A percentile compares a stretch with the other conserved stretches of the same genome.
phyloP scores from a whole-genome alignment of 2,888 invertebrate species.

The Ormyrus thymus region DNA sequence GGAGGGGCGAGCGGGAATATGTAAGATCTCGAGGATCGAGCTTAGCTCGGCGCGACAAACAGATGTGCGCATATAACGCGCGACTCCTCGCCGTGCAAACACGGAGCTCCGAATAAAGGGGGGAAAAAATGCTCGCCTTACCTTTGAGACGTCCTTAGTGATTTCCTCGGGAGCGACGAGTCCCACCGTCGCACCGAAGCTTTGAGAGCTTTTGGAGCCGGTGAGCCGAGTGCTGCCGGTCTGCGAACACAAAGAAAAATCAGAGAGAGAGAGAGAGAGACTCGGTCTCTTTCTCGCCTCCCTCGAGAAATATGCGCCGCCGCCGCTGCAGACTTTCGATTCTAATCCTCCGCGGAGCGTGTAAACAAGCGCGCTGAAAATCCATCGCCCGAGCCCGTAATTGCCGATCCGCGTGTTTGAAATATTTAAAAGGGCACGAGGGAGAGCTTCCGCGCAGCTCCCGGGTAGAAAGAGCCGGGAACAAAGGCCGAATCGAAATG shows the following conservation, averaged over 20 bases:
- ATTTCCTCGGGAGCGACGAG: slow-evolving; percentile 26
- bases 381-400: too few relatives aligned
- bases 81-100: not conserved
- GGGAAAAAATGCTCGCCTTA: slow-evolving; percentile 36
- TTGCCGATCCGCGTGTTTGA: not conserved
- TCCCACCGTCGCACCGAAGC: not conserved
- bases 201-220: slow-evolving; percentile 1
- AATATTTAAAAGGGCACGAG: not conserved
- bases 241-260: slow-evolving; percentile 38
- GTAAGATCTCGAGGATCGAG: not conserved
- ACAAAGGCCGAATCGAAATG: slow-evolving; percentile 51
- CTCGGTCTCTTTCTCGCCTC: too few relatives aligned
- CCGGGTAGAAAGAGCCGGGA: not conserved
- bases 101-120: not conserved
- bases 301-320: too few relatives aligned
- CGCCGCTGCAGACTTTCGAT: too few relatives aligned
- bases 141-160: slow-evolving; percentile 47
- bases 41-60: slow-evolving; percentile 2
- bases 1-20: not conserved
- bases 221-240: not conserved
- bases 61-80: not conserved
- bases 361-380: too few relatives aligned
- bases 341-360: too few relatives aligned
- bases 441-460: not conserved
- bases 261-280: not conserved